These are phyloP conservation scores for Agapostemon virescens DNA, from an alignment of 2,888 invertebrate species.

Conservation along the genomic window DNA sequence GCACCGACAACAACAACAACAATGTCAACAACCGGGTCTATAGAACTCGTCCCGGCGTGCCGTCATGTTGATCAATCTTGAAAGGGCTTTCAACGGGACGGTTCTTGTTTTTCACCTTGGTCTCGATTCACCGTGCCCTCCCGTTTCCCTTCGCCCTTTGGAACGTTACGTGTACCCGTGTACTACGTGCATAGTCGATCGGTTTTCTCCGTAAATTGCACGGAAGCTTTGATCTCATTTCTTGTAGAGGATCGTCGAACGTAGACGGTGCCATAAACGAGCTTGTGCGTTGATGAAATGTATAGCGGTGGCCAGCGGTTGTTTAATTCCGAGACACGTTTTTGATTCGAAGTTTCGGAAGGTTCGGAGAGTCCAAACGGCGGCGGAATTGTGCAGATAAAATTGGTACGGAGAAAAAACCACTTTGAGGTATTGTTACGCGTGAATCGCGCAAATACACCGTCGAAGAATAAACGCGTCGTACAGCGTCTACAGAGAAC, in stretches of 20 bases:
- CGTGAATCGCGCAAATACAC: too few relatives aligned
- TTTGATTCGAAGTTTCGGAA: constrained; percentile 13
- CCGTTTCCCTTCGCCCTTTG: not conserved
- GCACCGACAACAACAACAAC: constrained; percentile 4
- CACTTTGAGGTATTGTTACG: not conserved
- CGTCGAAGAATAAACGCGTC: too few relatives aligned
- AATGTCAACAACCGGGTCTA: not conserved
- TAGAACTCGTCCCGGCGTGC: constrained; percentile 31
- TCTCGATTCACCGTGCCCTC: constrained; percentile 7
- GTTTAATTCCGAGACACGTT: constrained; percentile 16
- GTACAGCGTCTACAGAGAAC: too few relatives aligned
- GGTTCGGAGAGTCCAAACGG: not conserved
- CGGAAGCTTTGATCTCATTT: constrained; percentile 30
- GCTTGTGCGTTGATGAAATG: constrained; percentile 24
- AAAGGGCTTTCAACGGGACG: constrained; percentile 55
- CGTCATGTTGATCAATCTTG: constrained; percentile 52
- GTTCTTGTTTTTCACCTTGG: constrained; percentile 24
- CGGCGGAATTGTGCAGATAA: not conserved
- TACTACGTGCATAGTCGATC: constrained; percentile 19
- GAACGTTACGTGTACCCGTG: constrained; percentile 5
- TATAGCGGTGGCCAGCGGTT: constrained; percentile 5
- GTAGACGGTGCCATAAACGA: constrained; percentile 31
- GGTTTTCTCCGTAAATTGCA: constrained; percentile 29
- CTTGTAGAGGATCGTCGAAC: constrained; percentile 28
- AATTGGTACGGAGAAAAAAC: not conserved